Evolutionary conservation across 2,888 invertebrate species (phyloP).

Genomic region (Drosophila differens): DNA sequence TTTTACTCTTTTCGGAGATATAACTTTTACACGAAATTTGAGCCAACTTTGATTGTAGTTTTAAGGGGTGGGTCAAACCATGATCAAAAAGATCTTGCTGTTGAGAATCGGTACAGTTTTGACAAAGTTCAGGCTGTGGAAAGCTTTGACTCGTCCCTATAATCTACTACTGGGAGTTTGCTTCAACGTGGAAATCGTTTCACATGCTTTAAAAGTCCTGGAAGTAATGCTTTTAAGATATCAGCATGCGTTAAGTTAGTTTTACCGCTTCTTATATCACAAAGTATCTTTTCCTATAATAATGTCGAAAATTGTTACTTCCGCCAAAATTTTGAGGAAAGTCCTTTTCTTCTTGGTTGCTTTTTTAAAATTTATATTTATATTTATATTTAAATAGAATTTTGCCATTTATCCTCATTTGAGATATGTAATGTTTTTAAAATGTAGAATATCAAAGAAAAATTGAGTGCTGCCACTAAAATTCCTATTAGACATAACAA

Average conservation of each 20-base stretch:
- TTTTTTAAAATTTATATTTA: neutral
- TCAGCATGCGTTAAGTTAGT: slow-evolving; percentile 33
- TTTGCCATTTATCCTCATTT: neutral
- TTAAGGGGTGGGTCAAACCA: neutral
- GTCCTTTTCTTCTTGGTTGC: fast-evolving
- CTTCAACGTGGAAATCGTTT: neutral
- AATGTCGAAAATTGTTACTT: neutral
- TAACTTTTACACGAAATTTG: neutral
- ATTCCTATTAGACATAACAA: neutral
- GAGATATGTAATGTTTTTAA: fast-evolving
- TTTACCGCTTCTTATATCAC: slow-evolving; percentile 4
- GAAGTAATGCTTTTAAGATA: slow-evolving; percentile 41
- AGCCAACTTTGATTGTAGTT: neutral
- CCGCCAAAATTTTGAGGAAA: fast-evolving
- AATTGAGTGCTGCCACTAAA: neutral
- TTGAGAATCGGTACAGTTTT: neutral
- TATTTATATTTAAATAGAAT: neutral
- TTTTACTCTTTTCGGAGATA: neutral
- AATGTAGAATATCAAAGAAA: neutral
- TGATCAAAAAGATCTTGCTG: neutral
- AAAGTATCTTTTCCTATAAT: neutral
- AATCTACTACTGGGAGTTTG: fast-evolving
- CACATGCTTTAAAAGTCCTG: neutral
- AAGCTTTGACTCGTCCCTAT: neutral
- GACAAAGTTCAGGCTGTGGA: neutral